Evolutionary conservation across 2,797 vertebrate genomes (phyloP).

Genomic region (Anabas testudineus): DNA sequence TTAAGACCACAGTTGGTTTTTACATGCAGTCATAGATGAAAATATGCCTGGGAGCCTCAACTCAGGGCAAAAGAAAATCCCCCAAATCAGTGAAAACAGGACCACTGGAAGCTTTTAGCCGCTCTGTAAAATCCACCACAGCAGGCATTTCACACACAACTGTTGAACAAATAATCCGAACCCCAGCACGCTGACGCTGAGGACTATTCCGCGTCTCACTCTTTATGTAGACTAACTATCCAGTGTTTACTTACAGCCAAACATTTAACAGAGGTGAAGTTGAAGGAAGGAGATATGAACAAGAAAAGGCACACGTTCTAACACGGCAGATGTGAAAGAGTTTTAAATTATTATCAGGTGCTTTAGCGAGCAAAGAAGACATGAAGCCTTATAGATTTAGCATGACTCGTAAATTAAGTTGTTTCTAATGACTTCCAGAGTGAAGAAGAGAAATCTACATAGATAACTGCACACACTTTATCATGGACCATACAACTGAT

Average conservation of each 20-base stretch:
- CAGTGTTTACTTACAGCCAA: neutral
- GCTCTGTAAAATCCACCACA: neutral
- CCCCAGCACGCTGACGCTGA: neutral
- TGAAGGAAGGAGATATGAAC: slow-evolving; percentile 4
- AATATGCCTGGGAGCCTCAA: neutral
- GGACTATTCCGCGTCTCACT: neutral
- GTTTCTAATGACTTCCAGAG: slow-evolving; percentile 42
- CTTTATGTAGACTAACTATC: neutral
- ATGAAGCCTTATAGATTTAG: slow-evolving; percentile 41
- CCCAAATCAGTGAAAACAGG: too few relatives aligned
- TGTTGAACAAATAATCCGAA: too few relatives aligned
- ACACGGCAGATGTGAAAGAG: slow-evolving; percentile 25
- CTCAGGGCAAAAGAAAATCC: neutral
- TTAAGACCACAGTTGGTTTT: too few relatives aligned
- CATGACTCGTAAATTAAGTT: slow-evolving; percentile 48
- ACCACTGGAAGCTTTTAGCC: neutral
- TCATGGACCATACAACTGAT: neutral
- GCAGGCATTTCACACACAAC: neutral
- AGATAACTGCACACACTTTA: slow-evolving; percentile 7
- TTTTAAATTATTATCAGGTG: slow-evolving; percentile 57
- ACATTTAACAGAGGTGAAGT: neutral
- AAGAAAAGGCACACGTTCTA: neutral
- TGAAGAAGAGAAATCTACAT: neutral
- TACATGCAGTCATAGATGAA: too few relatives aligned
- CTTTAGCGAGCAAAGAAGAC: slow-evolving; percentile 24